Evolutionary conservation across 2,113 vertebrate genomes (phyloP).

Genomic region (Periophthalmodon schlosseri): DNA sequence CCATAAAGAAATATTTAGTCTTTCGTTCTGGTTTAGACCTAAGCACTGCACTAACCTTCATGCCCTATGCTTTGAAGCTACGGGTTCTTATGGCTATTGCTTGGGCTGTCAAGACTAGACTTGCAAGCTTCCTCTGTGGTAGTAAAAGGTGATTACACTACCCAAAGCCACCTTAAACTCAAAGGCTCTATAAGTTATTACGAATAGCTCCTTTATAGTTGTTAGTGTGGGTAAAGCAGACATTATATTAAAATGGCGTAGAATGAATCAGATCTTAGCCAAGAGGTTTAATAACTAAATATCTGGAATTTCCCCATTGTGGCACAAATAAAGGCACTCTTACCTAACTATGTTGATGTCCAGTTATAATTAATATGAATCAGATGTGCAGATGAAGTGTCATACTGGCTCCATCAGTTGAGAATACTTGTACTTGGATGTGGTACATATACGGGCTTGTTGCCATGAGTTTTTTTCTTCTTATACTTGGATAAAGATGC

Average conservation of each 20-base stretch:
- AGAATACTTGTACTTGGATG: conserved; percentile 24
- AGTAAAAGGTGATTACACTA: conserved; percentile 11
- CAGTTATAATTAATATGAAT: not conserved
- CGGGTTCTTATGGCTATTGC: conserved; percentile 47
- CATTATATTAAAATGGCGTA: not conserved
- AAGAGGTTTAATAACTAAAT: not conserved
- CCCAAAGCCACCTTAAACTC: not conserved
- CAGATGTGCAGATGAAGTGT: not conserved
- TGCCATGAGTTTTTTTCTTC: conserved; percentile 39
- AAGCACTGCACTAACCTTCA: conserved; percentile 38
- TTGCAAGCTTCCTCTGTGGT: conserved; percentile 32
- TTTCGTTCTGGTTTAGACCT: conserved; percentile 20
- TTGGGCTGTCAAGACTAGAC: conserved; percentile 59
- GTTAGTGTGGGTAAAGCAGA: not conserved
- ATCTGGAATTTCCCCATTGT: too few relatives aligned
- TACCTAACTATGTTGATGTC: not conserved
- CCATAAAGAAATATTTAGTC: conserved; percentile 31
- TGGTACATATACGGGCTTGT: conserved; percentile 16
- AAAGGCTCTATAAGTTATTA: not conserved
- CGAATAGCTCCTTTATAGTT: not conserved
- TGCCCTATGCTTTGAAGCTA: conserved; percentile 57
- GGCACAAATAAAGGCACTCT: too few relatives aligned
- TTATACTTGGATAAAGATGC: conserved; percentile 35
- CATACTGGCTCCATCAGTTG: conserved; percentile 6
- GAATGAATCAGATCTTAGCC: not conserved